These are phyloP conservation scores for Hypsibius dujardini DNA, from an alignment of 1,140 invertebrate species.

Conservation along the genomic window DNA sequence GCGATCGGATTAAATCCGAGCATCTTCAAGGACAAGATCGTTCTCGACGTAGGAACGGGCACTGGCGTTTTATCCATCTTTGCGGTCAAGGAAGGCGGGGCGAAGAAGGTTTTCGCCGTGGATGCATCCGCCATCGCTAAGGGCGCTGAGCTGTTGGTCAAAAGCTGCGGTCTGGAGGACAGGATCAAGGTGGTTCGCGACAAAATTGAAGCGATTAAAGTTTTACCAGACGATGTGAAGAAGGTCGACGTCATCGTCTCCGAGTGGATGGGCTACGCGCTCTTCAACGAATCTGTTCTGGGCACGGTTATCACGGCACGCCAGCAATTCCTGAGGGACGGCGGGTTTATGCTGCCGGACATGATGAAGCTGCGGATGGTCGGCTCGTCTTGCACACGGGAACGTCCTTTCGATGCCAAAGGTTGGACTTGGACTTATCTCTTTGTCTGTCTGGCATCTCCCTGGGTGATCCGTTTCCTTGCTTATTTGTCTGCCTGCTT, in stretches of 20 bases:
- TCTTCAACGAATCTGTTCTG: conserved; percentile 13
- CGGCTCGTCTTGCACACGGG: background rate
- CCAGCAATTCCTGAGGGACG: background rate
- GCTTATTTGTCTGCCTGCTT: background rate
- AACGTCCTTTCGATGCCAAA: background rate
- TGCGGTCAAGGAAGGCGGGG: background rate
- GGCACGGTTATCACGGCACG: conserved; percentile 2
- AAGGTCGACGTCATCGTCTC: conserved; percentile 11
- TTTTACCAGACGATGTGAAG: background rate
- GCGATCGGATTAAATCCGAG: background rate
- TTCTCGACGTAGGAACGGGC: conserved; percentile 8
- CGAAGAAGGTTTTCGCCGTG: background rate
- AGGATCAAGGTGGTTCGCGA: conserved; percentile 1
- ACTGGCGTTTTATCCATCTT: conserved; percentile 5
- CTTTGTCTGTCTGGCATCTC: background rate
- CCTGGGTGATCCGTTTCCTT: background rate
- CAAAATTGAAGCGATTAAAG: background rate
- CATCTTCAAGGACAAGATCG: background rate
- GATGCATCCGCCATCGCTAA: background rate
- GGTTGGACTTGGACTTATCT: background rate
- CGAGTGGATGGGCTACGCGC: conserved; percentile 10
- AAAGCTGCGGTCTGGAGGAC: background rate
- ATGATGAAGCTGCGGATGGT: background rate
- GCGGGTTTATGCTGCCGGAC: conserved; percentile 5
- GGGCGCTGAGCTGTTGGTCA: background rate